A percentile compares a stretch with the other conserved stretches of the same genome.
Conservation (phyloP, 2,113 vertebrate genomes). For the Alouatta palliata region DNA sequence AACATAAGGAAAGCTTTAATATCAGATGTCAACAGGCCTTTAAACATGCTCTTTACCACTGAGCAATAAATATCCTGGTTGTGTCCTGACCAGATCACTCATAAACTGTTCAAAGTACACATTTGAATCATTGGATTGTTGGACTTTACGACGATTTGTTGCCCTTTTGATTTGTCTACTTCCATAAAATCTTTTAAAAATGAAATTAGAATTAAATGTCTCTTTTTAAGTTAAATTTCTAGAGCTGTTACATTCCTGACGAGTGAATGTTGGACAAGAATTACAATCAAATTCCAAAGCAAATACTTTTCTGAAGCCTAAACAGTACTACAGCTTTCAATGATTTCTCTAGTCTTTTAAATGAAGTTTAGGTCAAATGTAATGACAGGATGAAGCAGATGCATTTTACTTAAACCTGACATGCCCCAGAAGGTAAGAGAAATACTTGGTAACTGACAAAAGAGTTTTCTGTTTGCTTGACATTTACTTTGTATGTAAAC, state of each 20-base stretch:
- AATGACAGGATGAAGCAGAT: constrained; percentile 77
- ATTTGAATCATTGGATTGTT: not conserved
- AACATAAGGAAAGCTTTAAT: constrained; percentile 41
- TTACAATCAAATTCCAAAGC: constrained; percentile 76
- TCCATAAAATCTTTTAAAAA: constrained; percentile 35
- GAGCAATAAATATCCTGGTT: constrained; percentile 44
- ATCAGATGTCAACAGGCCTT: constrained; percentile 50
- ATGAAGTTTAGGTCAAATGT: constrained; percentile 80
- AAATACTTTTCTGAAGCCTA: constrained; percentile 69
- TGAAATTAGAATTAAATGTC: constrained; percentile 72
- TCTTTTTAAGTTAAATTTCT: constrained; percentile 62
- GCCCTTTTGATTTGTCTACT: constrained; percentile 57
- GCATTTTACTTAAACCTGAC: constrained; percentile 78
- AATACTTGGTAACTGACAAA: constrained; percentile 77
- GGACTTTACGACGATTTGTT: constrained; percentile 20
- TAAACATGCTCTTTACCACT: constrained; percentile 57
- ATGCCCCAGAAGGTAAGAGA: constrained; percentile 74
- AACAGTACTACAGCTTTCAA: constrained; percentile 80
- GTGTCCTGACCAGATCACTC: not conserved
- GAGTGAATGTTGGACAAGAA: constrained; percentile 36
- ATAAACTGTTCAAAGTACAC: not conserved
- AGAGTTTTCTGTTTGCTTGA: constrained; percentile 78
- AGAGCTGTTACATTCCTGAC: constrained; percentile 53
- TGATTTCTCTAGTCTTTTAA: constrained; percentile 77
- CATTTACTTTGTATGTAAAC: constrained; percentile 81